Evolutionary conservation across 1,140 invertebrate species (phyloP).

Genomic region (Chironomus striatipennis): DNA sequence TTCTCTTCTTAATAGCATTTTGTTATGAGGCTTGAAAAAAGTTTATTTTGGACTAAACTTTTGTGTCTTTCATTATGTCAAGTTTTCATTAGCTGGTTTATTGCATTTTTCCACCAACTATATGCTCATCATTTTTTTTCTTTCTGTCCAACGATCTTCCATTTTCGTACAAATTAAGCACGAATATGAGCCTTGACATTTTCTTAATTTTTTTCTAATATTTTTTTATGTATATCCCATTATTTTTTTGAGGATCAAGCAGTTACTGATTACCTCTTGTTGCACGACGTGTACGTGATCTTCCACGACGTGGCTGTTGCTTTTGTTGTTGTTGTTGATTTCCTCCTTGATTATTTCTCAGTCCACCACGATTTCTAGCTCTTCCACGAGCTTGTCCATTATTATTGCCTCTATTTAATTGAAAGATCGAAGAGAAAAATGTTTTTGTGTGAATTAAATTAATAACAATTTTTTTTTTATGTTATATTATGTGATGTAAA

Average conservation of each 20-base stretch:
- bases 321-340: background rate
- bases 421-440: background rate
- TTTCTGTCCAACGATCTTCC: too few species aligned
- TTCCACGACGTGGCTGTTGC: background rate
- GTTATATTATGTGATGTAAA: too few species aligned
- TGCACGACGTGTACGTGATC: background rate
- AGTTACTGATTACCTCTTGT: background rate
- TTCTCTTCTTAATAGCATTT: background rate
- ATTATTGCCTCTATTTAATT: background rate
- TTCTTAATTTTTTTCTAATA: background rate
- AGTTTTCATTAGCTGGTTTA: background rate
- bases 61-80: background rate
- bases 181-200: too few species aligned
- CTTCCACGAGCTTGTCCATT: background rate
- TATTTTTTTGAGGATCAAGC: too few species aligned
- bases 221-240: background rate
- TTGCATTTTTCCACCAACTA: background rate
- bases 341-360: too few species aligned
- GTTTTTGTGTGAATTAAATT: background rate
- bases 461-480: background rate
- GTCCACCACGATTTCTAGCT: background rate
- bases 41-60: background rate
- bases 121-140: too few species aligned
- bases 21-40: background rate
- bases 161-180: too few species aligned